phyloP scores from a whole-genome alignment of 1,140 invertebrate species.

The Whitmania pigra region DNA sequence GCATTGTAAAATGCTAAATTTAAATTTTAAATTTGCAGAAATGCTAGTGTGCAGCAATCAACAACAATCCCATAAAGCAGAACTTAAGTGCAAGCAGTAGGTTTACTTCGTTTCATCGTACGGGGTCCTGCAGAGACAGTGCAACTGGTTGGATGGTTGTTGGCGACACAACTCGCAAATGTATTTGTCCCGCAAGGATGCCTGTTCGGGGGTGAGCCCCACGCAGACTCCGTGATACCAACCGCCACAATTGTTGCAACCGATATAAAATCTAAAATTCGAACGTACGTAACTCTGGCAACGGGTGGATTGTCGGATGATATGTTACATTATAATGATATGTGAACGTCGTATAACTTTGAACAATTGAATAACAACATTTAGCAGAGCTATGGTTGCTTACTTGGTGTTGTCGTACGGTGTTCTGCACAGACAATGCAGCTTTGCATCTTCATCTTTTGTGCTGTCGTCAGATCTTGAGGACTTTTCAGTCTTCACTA shows the following conservation, averaged over 20 bases:
- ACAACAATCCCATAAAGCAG: too few species aligned
- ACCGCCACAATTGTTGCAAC: slow-evolving; percentile 91
- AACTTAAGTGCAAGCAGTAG: too few species aligned
- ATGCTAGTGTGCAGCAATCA: too few species aligned
- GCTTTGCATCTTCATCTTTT: slow-evolving; percentile 50
- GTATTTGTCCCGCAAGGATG: slow-evolving; percentile 86
- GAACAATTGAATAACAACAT: too few species aligned
- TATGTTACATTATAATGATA: too few species aligned
- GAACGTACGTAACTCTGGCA: too few species aligned
- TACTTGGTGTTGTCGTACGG: slow-evolving; percentile 95
- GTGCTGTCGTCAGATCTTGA: background rate
- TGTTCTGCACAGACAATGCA: slow-evolving; percentile 87
- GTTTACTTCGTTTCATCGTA: slow-evolving; percentile 89
- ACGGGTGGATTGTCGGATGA: too few species aligned
- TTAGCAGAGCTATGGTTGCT: slow-evolving; percentile 25
- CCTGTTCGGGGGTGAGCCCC: slow-evolving; percentile 79
- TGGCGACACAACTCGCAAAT: slow-evolving; percentile 73
- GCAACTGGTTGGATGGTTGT: slow-evolving; percentile 59
- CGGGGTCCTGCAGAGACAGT: slow-evolving; percentile 85
- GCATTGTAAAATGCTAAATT: too few species aligned
- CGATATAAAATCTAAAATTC: slow-evolving; percentile 76
- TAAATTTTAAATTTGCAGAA: too few species aligned
- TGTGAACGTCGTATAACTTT: too few species aligned
- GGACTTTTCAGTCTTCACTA: too few species aligned
- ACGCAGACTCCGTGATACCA: slow-evolving; percentile 98